phyloP scores from a whole-genome alignment of 2,797 vertebrate genomes.

The Danio kyathit region DNA sequence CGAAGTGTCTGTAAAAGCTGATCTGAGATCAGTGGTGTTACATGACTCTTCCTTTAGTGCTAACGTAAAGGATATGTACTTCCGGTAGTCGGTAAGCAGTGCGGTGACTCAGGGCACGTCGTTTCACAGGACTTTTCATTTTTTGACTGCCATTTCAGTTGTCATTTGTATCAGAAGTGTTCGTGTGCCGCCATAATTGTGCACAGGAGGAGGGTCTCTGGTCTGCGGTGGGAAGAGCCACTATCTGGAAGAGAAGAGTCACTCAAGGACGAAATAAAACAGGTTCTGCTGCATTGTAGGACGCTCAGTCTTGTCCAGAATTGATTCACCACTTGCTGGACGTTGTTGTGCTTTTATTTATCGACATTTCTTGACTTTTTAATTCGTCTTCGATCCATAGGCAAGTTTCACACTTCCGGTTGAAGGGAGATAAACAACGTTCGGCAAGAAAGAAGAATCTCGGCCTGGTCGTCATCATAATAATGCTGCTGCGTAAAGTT shows the following conservation, averaged over 20 bases:
- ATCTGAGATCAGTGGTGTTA: conserved; percentile 7
- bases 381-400: too few relatives aligned
- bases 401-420: neutral
- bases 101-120: neutral
- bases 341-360: neutral
- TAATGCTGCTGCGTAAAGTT: conserved; percentile 61
- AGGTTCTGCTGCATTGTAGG: neutral
- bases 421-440: neutral
- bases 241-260: neutral
- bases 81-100: neutral
- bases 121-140: neutral
- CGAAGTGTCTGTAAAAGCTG: neutral
- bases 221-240: neutral
- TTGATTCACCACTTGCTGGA: neutral
- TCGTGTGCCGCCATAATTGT: neutral
- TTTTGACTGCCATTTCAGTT: neutral
- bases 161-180: neutral
- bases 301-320: neutral
- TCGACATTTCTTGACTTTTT: neutral
- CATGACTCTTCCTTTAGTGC: neutral
- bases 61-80: neutral
- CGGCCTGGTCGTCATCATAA: neutral
- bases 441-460: neutral
- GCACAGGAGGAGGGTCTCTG: neutral
- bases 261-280: conserved; percentile 29